Evolutionary conservation across 2,113 vertebrate genomes (phyloP).

Genomic region (Hippopotamus amphibius): DNA sequence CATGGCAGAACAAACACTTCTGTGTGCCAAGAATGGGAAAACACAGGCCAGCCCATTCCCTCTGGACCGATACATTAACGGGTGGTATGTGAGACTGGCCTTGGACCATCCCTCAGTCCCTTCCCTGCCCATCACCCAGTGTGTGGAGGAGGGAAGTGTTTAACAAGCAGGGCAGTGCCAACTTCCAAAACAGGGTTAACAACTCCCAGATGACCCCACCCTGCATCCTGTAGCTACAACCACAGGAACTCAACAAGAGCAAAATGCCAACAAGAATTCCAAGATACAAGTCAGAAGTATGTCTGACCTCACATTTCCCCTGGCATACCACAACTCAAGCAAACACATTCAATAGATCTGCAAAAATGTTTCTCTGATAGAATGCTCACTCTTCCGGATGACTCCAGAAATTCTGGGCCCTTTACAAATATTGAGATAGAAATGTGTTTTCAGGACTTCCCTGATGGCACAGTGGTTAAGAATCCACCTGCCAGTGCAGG

Average conservation of each 20-base stretch:
- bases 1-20: slow-evolving; percentile 53
- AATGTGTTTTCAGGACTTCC: too few relatives aligned
- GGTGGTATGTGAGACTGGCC: neutral
- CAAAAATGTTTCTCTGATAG: neutral
- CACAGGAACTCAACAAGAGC: neutral
- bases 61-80: neutral
- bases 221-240: neutral
- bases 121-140: neutral
- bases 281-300: neutral
- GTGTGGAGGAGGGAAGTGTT: neutral
- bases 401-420: neutral
- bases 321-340: rapidly evolving
- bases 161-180: neutral
- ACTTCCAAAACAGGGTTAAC: neutral
- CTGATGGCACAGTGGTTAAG: too few relatives aligned
- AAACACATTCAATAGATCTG: neutral
- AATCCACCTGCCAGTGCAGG: too few relatives aligned
- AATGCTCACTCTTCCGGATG: neutral
- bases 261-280: neutral
- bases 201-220: neutral
- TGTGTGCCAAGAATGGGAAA: slow-evolving; percentile 60
- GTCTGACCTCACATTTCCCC: neutral
- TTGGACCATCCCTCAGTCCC: neutral
- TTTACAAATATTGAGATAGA: neutral
- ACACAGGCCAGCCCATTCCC: slow-evolving; percentile 18